Evolutionary conservation across 2,797 vertebrate species (phyloP).

Genomic region (Alauda arvensis): DNA sequence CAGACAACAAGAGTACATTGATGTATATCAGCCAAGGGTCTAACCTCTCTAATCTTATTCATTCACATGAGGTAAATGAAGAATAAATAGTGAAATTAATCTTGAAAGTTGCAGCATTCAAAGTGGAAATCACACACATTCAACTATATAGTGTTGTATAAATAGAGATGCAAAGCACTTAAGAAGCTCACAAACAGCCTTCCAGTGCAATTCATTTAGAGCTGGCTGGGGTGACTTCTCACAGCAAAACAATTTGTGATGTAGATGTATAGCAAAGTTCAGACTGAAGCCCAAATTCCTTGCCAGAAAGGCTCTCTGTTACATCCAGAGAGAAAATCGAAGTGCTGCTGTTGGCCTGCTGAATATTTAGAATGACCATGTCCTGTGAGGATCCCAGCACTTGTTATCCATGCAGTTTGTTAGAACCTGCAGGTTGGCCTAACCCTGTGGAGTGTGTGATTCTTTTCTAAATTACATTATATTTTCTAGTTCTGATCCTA

Average conservation of each 20-base stretch:
- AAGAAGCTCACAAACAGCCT: neutral
- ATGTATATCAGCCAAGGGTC: neutral
- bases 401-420: neutral
- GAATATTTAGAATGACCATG: neutral
- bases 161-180: neutral
- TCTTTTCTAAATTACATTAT: neutral
- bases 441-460: neutral
- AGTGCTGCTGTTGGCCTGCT: neutral
- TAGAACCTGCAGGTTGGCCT: neutral
- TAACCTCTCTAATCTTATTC: neutral
- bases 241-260: neutral
- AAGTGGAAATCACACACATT: neutral
- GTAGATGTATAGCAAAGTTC: neutral
- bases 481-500: neutral
- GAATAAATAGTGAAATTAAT: conserved; percentile 12
- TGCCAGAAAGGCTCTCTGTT: neutral
- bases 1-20: neutral
- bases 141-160: neutral
- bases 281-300: neutral
- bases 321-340: neutral
- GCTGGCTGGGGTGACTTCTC: neutral
- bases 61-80: neutral
- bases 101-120: neutral
- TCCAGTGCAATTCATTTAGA: neutral
- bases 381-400: neutral